Evolutionary conservation across 2,888 invertebrate genomes (phyloP).

Genomic region (Agriopis aurantiaria): DNA sequence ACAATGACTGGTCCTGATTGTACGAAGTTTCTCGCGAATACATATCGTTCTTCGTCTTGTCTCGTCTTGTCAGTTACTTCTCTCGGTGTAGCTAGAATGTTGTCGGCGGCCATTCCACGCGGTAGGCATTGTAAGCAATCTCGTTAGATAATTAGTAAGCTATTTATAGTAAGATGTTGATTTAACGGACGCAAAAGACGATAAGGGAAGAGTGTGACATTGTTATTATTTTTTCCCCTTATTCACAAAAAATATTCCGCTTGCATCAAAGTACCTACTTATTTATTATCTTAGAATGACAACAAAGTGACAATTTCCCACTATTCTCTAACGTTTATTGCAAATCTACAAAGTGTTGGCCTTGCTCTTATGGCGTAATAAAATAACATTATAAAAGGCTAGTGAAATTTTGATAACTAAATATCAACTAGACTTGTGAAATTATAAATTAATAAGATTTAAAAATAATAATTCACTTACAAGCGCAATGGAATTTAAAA

Average conservation of each 20-base stretch:
- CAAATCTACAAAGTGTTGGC: slow-evolving; percentile 71
- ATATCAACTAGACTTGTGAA: slow-evolving; percentile 80
- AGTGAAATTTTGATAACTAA: slow-evolving; percentile 86
- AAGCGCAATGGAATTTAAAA: slow-evolving; percentile 39
- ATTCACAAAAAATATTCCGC: background rate
- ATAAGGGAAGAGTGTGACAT: slow-evolving; percentile 54
- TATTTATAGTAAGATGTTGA: slow-evolving; percentile 32
- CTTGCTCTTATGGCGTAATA: slow-evolving; percentile 80
- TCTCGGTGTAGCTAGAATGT: slow-evolving; percentile 60
- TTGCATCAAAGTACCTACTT: background rate
- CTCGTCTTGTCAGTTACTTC: slow-evolving; percentile 63
- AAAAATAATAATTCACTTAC: slow-evolving; percentile 55
- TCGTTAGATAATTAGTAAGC: slow-evolving; percentile 45
- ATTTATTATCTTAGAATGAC: slow-evolving; percentile 44
- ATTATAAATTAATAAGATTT: slow-evolving; percentile 75
- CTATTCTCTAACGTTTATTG: slow-evolving; percentile 56
- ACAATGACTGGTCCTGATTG: slow-evolving; percentile 54
- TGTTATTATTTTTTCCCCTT: slow-evolving; percentile 31
- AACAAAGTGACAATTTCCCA: slow-evolving; percentile 50
- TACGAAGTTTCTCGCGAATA: slow-evolving; percentile 69
- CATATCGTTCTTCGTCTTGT: slow-evolving; percentile 80
- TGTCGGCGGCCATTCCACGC: slow-evolving; percentile 57
- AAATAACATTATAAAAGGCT: slow-evolving; percentile 83
- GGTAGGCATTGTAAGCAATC: slow-evolving; percentile 45
- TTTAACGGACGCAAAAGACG: slow-evolving; percentile 51